phyloP scores from a whole-genome alignment of 2,888 invertebrate species.

The Mimas tiliae region DNA sequence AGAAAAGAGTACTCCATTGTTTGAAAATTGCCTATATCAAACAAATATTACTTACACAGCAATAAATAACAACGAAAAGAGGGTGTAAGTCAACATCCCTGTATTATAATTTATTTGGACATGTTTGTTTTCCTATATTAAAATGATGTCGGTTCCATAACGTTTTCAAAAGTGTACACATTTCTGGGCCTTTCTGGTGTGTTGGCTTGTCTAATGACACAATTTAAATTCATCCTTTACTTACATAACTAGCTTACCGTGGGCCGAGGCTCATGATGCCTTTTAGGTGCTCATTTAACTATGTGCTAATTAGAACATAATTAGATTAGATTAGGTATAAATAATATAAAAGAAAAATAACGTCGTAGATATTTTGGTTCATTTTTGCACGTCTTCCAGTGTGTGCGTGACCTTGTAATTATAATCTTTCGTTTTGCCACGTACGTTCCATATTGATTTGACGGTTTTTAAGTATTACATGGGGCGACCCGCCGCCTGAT shows the following conservation, averaged over 20 bases:
- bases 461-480: no score
- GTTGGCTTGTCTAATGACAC: constrained; percentile 32
- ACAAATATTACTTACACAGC: constrained; percentile 3
- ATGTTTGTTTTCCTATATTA: constrained; percentile 51
- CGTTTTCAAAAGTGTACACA: constrained; percentile 47
- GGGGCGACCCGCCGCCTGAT: no score
- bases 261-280: neutral
- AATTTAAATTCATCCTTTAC: constrained; percentile 27
- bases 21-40: neutral
- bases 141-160: constrained; percentile 47
- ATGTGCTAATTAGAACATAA: constrained; percentile 9
- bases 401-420: no score
- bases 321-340: neutral
- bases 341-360: neutral
- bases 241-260: constrained; percentile 5
- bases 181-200: constrained; percentile 35
- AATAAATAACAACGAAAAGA: constrained; percentile 23
- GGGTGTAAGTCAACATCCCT: constrained; percentile 30
- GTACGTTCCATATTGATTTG: no score
- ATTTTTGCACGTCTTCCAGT: no score
- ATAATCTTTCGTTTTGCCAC: no score
- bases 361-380: no score
- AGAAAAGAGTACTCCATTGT: neutral
- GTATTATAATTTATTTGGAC: constrained; percentile 32
- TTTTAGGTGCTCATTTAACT: constrained; percentile 4